phyloP scores from a whole-genome alignment of 2,113 vertebrate genomes.

The Antennarius striatus region DNA sequence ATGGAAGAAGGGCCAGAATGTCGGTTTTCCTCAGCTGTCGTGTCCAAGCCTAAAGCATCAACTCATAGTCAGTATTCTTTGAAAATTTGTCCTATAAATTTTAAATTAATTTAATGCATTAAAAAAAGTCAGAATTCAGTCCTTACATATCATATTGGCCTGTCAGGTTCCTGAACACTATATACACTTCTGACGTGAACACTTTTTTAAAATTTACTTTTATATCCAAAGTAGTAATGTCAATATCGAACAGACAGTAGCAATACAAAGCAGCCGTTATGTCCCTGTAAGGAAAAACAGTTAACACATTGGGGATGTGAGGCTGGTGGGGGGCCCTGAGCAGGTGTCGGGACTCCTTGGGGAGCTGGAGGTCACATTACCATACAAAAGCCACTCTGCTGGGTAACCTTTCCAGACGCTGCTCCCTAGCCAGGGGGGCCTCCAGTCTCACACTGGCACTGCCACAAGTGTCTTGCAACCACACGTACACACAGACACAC shows the following conservation, averaged over 20 bases:
- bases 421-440: constrained; percentile 70
- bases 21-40: constrained; percentile 13
- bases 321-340: constrained; percentile 50
- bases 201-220: not conserved
- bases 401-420: constrained; percentile 75
- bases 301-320: constrained; percentile 65
- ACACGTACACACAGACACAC: constrained; percentile 29
- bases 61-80: constrained; percentile 3
- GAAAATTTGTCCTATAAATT: not conserved
- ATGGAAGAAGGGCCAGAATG: constrained; percentile 20
- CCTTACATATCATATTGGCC: no score
- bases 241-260: not conserved
- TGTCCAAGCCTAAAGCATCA: constrained; percentile 17
- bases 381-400: constrained; percentile 80
- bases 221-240: not conserved
- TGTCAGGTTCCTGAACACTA: not conserved
- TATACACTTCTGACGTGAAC: not conserved
- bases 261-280: constrained; percentile 27
- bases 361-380: constrained; percentile 78
- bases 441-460: constrained; percentile 71
- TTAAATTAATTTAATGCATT: not conserved
- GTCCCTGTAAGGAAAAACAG: constrained; percentile 53
- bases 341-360: constrained; percentile 72
- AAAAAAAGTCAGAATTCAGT: no score
- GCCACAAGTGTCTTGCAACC: constrained; percentile 62